Percentiles rank a stretch among this genome's conserved stretches.
These are phyloP conservation scores for Cottoperca gobio DNA, from an alignment of 2,797 vertebrate genomes.

Conservation along the genomic window DNA sequence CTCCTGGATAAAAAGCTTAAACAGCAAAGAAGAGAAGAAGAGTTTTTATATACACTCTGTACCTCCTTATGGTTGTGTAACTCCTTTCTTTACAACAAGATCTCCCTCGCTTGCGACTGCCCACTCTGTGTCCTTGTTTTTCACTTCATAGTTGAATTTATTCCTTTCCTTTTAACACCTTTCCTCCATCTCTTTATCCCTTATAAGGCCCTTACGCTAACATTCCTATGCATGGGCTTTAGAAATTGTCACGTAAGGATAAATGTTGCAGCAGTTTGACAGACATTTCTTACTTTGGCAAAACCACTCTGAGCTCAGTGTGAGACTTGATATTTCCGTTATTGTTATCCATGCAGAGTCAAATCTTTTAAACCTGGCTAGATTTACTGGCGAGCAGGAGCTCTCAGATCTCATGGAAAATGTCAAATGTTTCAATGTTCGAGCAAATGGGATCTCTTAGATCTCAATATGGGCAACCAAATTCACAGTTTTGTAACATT, in stretches of 20 bases:
- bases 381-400: slow-evolving; percentile 19
- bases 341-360: slow-evolving; percentile 15
- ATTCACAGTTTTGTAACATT: neutral
- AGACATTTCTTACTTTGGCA: slow-evolving; percentile 36
- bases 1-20: slow-evolving; percentile 58
- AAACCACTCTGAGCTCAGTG: slow-evolving; percentile 23
- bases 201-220: neutral
- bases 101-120: slow-evolving; percentile 20
- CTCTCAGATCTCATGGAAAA: slow-evolving; percentile 20
- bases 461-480: neutral
- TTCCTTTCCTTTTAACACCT: neutral
- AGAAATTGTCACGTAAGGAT: slow-evolving; percentile 15
- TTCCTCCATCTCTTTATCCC: slow-evolving; percentile 8
- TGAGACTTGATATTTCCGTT: slow-evolving; percentile 19
- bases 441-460: neutral
- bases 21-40: slow-evolving; percentile 27
- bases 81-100: slow-evolving; percentile 25
- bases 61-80: slow-evolving; percentile 1
- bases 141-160: slow-evolving; percentile 1
- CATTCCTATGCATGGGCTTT: neutral
- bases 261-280: slow-evolving; percentile 38
- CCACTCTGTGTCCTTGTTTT: slow-evolving; percentile 32
- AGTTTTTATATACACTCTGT: slow-evolving; percentile 11
- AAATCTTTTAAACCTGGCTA: slow-evolving; percentile 26
- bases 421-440: neutral